Evolutionary conservation across 2,113 vertebrate genomes (phyloP), one percentile per base, ranked within the genome.

Genomic region (Chauna torquata): DNA sequence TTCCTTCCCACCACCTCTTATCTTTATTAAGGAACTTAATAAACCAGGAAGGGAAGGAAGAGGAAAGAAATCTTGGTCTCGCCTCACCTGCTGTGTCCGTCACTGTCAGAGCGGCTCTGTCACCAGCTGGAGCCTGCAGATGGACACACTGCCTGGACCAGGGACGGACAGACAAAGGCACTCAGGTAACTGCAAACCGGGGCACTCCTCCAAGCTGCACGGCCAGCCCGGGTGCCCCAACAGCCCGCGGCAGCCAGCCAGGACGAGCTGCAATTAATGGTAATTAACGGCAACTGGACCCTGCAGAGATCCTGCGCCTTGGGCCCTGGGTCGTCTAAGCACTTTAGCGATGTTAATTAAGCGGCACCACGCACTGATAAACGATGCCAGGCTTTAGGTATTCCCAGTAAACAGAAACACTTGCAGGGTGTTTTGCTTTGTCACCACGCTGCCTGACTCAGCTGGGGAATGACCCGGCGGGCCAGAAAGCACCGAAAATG

Each of bases 241-340:
- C 70, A 75, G 61, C 50, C 5, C 0, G 25, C 3, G 36, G n/a
- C 0, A 0, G 57, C 20, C 10, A 28, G 77, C 40, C 0, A 0
- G 54, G 27, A 30, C 3, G 7, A 83, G 62, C 58, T 83, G 0
- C 71, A 12, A 5, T 90, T 88, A 36, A 16, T 88, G 49, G 49
- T 86, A 83, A 94, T 70, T 52, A 94, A 42, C 61, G 71, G 61
- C 61, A 82, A 17, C 61, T 83, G 84, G 77, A 79, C 38, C 52
- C 80, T 57, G 64, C 2, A 4, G 79, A 86, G 62, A 74, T 77
- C 52, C 90, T 61, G 74, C 1, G 32, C 79, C 14, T 1, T 25
- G 75, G 88, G 82, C 86, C 58, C 68, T 62, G 76, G 90, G 54
- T 88, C 92, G 81, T 36, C 62, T 0, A 0, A 30, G 79, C 12